phyloP scores from a whole-genome alignment of 2,888 invertebrate genomes.

The Macropis europaea region DNA sequence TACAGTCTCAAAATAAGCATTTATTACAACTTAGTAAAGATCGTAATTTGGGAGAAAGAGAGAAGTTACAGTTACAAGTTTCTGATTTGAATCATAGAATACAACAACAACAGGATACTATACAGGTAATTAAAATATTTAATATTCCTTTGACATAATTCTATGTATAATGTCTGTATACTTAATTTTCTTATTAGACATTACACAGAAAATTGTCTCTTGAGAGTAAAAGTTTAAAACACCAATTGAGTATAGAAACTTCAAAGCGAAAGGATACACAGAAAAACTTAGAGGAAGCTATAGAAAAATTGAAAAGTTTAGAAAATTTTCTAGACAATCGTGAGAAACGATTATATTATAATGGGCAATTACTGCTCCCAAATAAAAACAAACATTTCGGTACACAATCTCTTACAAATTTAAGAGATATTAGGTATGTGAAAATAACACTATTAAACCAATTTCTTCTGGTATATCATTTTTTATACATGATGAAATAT shows the following conservation, averaged over 20 bases:
- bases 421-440: conserved; percentile 69
- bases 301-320: conserved; percentile 83
- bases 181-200: conserved; percentile 75
- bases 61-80: conserved; percentile 85
- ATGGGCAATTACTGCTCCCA: conserved; percentile 66
- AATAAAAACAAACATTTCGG: conserved; percentile 63
- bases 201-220: conserved; percentile 86
- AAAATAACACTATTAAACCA: background rate
- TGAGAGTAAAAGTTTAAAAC: conserved; percentile 88
- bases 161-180: background rate
- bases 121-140: conserved; percentile 72
- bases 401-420: conserved; percentile 73
- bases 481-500: background rate
- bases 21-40: conserved; percentile 87
- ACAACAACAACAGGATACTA: conserved; percentile 78
- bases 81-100: conserved; percentile 77
- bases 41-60: conserved; percentile 87
- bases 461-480: background rate
- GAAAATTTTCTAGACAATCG: conserved; percentile 83
- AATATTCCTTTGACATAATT: background rate
- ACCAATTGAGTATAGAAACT: conserved; percentile 86
- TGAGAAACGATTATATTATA: conserved; percentile 72
- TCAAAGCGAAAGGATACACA: conserved; percentile 87
- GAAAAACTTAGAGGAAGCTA: conserved; percentile 84
- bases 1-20: conserved; percentile 85